Conservation (phyloP, 2,113 vertebrate genomes). For the Solea senegalensis region DNA sequence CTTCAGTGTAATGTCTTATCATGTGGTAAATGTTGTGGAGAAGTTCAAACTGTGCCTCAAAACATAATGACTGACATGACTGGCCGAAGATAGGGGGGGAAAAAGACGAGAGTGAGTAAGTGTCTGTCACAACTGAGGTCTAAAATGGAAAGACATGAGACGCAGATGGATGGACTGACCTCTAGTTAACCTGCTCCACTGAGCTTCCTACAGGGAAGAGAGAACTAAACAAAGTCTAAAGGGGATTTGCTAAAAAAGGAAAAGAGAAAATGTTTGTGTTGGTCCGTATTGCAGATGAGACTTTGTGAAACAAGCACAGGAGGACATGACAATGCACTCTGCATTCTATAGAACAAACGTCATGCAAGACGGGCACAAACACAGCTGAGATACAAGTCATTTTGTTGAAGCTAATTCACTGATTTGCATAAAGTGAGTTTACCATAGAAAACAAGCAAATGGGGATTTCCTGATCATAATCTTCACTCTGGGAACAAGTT, state of each 20-base stretch:
- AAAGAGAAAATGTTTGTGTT: not conserved
- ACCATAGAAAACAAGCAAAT: conserved; percentile 9
- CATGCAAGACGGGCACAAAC: no score
- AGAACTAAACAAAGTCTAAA: conserved; percentile 21
- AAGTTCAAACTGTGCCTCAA: not conserved
- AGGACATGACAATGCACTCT: not conserved
- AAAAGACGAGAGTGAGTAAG: conserved; percentile 18
- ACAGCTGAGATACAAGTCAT: no score
- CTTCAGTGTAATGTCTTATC: conserved; percentile 1
- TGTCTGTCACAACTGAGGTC: conserved; percentile 40
- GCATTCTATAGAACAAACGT: no score
- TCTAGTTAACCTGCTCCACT: conserved; percentile 30
- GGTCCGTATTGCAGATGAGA: not conserved
- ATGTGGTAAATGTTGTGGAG: conserved; percentile 4
- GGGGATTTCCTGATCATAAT: conserved; percentile 32
- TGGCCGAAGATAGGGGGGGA: conserved; percentile 12
- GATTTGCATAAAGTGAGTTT: conserved; percentile 29
- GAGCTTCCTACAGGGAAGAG: conserved; percentile 20
- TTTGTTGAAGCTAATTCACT: not conserved
- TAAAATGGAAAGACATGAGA: conserved; percentile 39
- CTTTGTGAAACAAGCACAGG: not conserved
- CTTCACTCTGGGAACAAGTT: conserved; percentile 1
- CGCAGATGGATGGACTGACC: conserved; percentile 22
- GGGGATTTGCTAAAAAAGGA: conserved; percentile 26
- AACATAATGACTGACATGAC: conserved; percentile 19